Evolutionary conservation across 2,888 invertebrate genomes (phyloP).

Genomic region (Ephialtes manifestator): DNA sequence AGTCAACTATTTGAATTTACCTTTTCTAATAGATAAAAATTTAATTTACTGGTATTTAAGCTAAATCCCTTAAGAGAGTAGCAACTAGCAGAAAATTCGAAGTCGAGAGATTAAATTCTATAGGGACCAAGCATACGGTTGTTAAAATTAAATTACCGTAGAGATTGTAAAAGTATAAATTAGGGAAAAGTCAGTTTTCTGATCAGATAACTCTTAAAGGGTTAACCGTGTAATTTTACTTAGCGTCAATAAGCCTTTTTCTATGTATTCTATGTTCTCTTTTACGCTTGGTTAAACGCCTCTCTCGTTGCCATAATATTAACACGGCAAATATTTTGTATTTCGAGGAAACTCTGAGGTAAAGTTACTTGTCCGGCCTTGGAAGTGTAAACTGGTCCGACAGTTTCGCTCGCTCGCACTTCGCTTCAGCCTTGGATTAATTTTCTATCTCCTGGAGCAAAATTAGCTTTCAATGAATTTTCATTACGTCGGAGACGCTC

Average conservation of each 20-base stretch:
- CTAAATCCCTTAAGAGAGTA: too few species aligned
- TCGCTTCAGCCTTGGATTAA: constrained; percentile 61
- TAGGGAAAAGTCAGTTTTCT: not conserved
- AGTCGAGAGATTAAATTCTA: too few species aligned
- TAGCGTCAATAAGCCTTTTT: not conserved
- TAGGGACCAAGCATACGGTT: not conserved
- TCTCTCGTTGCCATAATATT: constrained; percentile 50
- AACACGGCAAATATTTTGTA: constrained; percentile 48
- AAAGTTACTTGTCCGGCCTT: constrained; percentile 58
- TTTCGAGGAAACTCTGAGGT: constrained; percentile 22
- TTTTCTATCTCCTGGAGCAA: constrained; percentile 55
- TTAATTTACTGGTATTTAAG: too few species aligned
- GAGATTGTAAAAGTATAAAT: not conserved
- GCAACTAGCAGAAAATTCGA: too few species aligned
- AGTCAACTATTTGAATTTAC: too few species aligned
- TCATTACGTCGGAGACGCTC: constrained; percentile 21
- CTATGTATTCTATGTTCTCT: not conserved
- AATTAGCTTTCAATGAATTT: constrained; percentile 60
- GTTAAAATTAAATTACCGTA: not conserved
- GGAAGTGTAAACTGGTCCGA: constrained; percentile 37
- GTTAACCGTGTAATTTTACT: not conserved
- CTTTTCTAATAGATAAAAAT: too few species aligned
- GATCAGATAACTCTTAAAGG: not conserved
- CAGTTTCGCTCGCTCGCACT: constrained; percentile 18
- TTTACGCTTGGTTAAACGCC: not conserved